These are phyloP conservation scores for Lucinisca nassula DNA, from an alignment of 2,888 invertebrate species.

Conservation along the genomic window DNA sequence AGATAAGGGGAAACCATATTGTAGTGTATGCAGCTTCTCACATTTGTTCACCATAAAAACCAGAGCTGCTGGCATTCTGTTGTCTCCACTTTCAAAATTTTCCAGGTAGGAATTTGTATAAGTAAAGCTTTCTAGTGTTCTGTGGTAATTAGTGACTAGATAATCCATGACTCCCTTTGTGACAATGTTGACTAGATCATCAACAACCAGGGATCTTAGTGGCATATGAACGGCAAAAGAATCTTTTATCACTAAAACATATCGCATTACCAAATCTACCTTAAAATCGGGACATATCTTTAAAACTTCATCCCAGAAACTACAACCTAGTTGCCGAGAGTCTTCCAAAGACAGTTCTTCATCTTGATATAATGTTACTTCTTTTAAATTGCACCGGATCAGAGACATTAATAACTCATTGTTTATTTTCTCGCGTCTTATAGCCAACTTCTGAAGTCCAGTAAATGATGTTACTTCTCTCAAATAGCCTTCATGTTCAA, in stretches of 20 bases:
- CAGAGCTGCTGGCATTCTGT: constrained; percentile 70
- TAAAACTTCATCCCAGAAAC: constrained; percentile 71
- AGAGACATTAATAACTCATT: constrained; percentile 68
- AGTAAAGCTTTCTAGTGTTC: constrained; percentile 71
- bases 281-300: constrained; percentile 69
- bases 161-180: constrained; percentile 77
- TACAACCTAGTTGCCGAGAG: constrained; percentile 63
- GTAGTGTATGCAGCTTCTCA: constrained; percentile 62
- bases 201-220: constrained; percentile 69
- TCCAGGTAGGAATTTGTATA: constrained; percentile 76
- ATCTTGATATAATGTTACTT: constrained; percentile 73
- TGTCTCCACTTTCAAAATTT: constrained; percentile 74
- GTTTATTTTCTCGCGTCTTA: constrained; percentile 74
- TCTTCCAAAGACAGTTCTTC: constrained; percentile 72
- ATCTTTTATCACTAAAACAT: constrained; percentile 74
- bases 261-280: constrained; percentile 72
- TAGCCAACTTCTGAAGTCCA: constrained; percentile 59
- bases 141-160: constrained; percentile 62
- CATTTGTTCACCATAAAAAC: constrained; percentile 71
- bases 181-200: constrained; percentile 76
- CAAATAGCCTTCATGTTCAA: constrained; percentile 73
- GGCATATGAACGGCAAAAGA: constrained; percentile 74
- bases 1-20: constrained; percentile 77
- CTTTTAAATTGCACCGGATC: constrained; percentile 63
- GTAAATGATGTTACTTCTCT: constrained; percentile 66